These are phyloP conservation scores for Musca domestica DNA, from an alignment of 1,140 invertebrate species.

Conservation along the genomic window DNA sequence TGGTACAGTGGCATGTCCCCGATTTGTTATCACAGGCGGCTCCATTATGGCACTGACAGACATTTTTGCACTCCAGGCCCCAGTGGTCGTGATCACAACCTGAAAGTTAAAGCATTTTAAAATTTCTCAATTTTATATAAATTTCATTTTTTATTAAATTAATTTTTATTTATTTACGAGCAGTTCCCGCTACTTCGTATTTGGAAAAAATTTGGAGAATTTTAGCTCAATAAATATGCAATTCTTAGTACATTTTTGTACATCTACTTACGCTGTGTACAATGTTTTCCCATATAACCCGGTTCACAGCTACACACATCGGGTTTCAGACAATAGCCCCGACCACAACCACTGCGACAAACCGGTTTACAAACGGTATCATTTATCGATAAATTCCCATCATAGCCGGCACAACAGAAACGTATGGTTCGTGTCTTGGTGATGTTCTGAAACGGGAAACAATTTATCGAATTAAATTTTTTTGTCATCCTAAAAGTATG, in stretches of 20 bases:
- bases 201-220: neutral
- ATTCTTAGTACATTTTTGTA: neutral
- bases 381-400: constrained; percentile 47
- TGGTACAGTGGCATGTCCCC: constrained; percentile 44
- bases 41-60: constrained; percentile 42
- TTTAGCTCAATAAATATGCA: constrained; percentile 4
- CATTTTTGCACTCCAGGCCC: constrained; percentile 48
- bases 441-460: constrained; percentile 23
- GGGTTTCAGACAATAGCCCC: constrained; percentile 46
- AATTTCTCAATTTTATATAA: neutral
- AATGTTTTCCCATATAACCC: constrained; percentile 48
- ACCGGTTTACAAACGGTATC: constrained; percentile 49
- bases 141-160: neutral
- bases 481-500: constrained; percentile 18
- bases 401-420: constrained; percentile 50
- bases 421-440: constrained; percentile 47
- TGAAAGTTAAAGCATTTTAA: constrained; percentile 18
- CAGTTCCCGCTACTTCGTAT: no score
- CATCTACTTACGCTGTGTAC: constrained; percentile 49
- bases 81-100: constrained; percentile 51
- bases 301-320: constrained; percentile 48
- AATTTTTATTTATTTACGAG: neutral
- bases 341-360: constrained; percentile 49
- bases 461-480: constrained; percentile 8
- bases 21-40: constrained; percentile 49